Evolutionary conservation across 2,888 invertebrate genomes (phyloP).

Genomic region (Anoplius nigerrimus): DNA sequence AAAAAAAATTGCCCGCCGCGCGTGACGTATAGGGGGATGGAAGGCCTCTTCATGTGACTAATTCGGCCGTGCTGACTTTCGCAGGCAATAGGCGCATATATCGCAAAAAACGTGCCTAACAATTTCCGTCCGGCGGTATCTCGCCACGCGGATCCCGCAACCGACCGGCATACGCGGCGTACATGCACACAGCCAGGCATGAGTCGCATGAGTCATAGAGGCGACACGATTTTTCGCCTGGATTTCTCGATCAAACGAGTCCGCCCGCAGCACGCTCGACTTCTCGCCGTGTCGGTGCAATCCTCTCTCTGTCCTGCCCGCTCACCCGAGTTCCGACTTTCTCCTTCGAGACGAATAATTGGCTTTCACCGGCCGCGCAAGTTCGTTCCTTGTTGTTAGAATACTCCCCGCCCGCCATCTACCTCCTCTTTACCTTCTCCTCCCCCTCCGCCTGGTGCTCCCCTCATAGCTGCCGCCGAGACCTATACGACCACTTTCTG

Average conservation of each 20-base stretch:
- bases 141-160: background rate
- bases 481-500: too few relatives aligned
- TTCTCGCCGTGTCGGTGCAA: conserved; percentile 16
- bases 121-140: background rate
- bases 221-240: conserved; percentile 43
- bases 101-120: background rate
- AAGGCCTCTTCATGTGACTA: too few relatives aligned
- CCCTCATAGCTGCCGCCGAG: too few relatives aligned
- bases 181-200: conserved; percentile 25
- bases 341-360: conserved; percentile 59
- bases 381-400: background rate
- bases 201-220: too few relatives aligned
- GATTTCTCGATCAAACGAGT: conserved; percentile 23
- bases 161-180: too few relatives aligned
- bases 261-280: conserved; percentile 30
- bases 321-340: conserved; percentile 50
- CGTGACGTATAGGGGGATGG: too few relatives aligned
- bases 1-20: too few relatives aligned
- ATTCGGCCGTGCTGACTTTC: too few relatives aligned
- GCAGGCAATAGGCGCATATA: too few relatives aligned
- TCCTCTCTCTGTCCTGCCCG: conserved; percentile 9
- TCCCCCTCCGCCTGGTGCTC: too few relatives aligned
- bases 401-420: conserved; percentile 33
- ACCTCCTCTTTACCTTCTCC: too few relatives aligned
- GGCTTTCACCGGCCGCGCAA: conserved; percentile 53